Evolutionary conservation across 1,140 invertebrate species (phyloP), one percentile per base, ranked within the genome.

Genomic region (Drosophila santomea): DNA sequence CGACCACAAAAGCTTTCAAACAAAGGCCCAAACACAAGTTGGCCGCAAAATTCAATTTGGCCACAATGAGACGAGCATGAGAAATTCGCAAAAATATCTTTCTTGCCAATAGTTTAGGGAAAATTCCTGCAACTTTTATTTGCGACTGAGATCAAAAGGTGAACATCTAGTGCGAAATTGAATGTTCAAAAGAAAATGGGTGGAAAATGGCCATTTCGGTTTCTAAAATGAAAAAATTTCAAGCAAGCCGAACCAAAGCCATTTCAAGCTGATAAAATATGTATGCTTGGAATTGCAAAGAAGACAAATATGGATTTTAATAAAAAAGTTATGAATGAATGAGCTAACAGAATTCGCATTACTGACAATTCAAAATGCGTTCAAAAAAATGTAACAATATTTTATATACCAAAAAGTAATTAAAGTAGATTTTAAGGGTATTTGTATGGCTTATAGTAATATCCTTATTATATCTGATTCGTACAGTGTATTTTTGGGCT

Each of bases 1-100:
- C 58, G 60, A 76, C 73, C 72, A 76, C 73, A 76, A 76, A 76
- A 74, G 71, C 71, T 48, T 48, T 58, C 51, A 74, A 51, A 74
- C 71, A 64, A 64, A 57, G 68, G 52, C 68, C 64, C 14, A n/a
- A 28, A n/a, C 7, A 20, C 47, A 44, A 68, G 64, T 52, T 58
- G 36, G 68, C 68, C 68, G 57, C 66, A 71, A 39, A 72, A 72
- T 72, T 72, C 68, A 72, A 72, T 72, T 72, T 72, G 28, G 28
- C 64, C 52, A 57, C 41, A 58, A 58, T 50, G 36, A 57, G 67
- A 71, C 51, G 67, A 56, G 69, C 35, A 71, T 71, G 25, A 39
- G 32, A 71, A 72, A 72, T 72, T 17, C 68, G 35, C 52, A 48
- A 71, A 69, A 71, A 71, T 71, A 50, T 71, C 44, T 50, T 28